Percentiles rank a stretch among this genome's conserved stretches.
Conservation (phyloP, 2,797 vertebrate species). For the Mormyrus proboscirostris region DNA sequence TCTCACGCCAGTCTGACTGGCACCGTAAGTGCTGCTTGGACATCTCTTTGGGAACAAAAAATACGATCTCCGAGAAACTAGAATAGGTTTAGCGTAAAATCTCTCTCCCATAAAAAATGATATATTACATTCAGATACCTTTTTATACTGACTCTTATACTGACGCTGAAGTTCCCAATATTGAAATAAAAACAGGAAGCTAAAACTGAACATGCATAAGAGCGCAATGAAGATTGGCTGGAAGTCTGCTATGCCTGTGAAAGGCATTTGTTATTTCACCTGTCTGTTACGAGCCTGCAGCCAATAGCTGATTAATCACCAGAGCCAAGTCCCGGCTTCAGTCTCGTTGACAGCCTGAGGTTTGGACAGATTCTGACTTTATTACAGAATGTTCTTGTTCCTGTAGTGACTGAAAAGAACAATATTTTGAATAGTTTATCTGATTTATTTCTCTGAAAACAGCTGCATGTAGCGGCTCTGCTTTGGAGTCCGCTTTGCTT, state of each 20-base stretch:
- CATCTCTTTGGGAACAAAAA: not conserved
- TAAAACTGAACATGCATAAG: not conserved
- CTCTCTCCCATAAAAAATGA: not conserved
- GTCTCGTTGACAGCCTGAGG: not conserved
- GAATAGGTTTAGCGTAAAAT: not conserved
- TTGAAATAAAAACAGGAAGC: not conserved
- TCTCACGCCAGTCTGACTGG: not conserved
- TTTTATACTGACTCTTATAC: not conserved
- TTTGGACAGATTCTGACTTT: not conserved
- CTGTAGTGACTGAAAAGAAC: not conserved
- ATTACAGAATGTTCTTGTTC: not conserved
- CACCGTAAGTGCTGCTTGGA: not conserved
- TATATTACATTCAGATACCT: not conserved
- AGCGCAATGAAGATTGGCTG: not conserved
- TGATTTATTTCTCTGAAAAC: not conserved
- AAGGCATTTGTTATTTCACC: not conserved
- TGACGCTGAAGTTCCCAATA: not conserved
- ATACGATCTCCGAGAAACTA: not conserved
- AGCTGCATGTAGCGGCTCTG: not conserved
- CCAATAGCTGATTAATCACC: not conserved
- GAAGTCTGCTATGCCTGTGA: not conserved
- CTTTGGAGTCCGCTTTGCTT: not conserved
- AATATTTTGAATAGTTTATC: not conserved
- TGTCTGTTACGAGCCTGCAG: not conserved
- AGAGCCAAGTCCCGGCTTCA: not conserved